Conservation (phyloP, 2,113 vertebrate genomes). For the Turdus rufiventris region DNA sequence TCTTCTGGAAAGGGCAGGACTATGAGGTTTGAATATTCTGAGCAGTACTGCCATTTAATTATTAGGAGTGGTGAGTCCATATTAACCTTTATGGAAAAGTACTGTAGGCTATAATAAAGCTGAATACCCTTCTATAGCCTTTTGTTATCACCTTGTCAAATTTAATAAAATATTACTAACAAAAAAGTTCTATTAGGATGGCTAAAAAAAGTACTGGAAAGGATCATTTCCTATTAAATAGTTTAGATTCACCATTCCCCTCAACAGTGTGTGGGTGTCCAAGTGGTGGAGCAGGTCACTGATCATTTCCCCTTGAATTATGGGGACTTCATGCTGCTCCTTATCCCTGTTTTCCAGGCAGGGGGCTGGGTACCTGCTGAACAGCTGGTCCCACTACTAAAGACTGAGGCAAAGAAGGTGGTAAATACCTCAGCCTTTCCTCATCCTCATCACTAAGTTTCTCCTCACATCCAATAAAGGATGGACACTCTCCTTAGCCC, state of each 20-base stretch:
- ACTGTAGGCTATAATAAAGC: background rate
- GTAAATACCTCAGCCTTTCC: background rate
- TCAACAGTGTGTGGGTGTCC: background rate
- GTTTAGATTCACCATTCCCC: background rate
- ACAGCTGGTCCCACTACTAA: background rate
- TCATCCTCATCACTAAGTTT: background rate
- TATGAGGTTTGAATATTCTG: background rate
- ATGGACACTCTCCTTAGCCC: background rate
- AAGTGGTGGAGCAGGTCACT: background rate
- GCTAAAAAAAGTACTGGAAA: background rate
- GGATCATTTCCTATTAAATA: background rate
- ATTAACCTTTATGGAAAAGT: background rate
- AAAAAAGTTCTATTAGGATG: background rate
- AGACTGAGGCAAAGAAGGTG: background rate
- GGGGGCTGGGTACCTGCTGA: background rate
- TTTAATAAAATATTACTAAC: background rate
- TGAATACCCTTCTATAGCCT: background rate
- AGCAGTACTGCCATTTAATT: background rate
- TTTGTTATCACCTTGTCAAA: conserved; percentile 22
- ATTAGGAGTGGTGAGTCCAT: background rate
- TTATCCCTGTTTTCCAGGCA: background rate
- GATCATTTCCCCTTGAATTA: background rate
- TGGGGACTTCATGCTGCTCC: background rate
- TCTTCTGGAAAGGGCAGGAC: background rate
- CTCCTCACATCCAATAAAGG: background rate